Evolutionary conservation across 2,113 vertebrate species (phyloP).

Genomic region (Theristicus caerulescens): DNA sequence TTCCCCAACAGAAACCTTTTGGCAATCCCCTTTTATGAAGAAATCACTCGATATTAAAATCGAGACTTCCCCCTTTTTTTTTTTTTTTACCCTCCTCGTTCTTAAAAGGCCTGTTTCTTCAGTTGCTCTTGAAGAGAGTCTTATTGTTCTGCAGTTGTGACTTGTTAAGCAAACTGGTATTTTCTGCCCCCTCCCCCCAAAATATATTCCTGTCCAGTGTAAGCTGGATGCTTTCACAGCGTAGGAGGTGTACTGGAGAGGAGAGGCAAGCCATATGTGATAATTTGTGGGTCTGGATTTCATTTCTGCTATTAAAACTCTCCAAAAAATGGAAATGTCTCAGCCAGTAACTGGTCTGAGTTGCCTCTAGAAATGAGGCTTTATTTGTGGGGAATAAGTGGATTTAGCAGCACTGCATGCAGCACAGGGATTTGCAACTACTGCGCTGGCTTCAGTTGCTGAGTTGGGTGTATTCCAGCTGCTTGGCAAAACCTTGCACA

Average conservation of each 20-base stretch:
- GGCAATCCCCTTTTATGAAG: slow-evolving; percentile 18
- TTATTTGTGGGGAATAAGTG: background rate
- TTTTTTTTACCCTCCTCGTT: too few species aligned
- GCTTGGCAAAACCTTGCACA: slow-evolving; percentile 39
- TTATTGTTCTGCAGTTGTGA: background rate
- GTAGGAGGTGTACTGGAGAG: background rate
- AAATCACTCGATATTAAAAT: background rate
- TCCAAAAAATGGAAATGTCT: background rate
- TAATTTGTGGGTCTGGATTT: background rate
- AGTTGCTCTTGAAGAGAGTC: background rate
- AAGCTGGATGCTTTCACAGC: background rate
- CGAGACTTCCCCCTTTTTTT: background rate
- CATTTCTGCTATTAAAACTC: background rate
- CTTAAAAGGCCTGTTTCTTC: background rate
- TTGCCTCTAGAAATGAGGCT: background rate
- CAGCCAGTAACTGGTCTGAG: background rate
- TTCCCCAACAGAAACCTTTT: background rate
- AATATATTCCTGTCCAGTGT: background rate
- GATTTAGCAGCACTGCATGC: background rate
- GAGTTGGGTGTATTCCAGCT: slow-evolving; percentile 50
- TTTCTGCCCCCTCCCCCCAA: background rate
- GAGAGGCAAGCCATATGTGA: background rate
- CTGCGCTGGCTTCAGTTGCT: slow-evolving; percentile 6
- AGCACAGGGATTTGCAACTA: background rate
- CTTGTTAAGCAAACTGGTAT: background rate